Base-by-base conservation (phyloP, 2,113 vertebrate genomes). In the Apeltes quadracus region DNA sequence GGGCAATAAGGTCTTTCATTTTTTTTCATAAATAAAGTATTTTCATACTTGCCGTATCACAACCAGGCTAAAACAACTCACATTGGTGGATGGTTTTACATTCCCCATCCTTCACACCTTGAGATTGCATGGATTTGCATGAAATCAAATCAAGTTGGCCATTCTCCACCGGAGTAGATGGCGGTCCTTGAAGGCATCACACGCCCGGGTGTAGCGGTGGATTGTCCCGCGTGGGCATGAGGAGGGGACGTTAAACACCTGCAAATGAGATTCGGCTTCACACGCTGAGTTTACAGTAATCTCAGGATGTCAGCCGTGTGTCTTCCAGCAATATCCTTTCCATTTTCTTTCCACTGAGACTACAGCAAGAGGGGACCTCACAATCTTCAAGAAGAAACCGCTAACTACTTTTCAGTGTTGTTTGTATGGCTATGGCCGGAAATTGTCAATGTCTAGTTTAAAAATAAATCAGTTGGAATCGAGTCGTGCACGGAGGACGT, bases 211-310 rank as follows among this genome's bases (percentile, higher is more conserved):
- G 61, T 62, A 46, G 66, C 54, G 16, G 5, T 41, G 22, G 58
- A 56, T 39, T 82, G 39, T 27, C 72, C n/a, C 0, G 36, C 72
- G 69, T 61, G 50, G 53, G 57, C 56, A 68, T 20, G 16, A 58
- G 29, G 51, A 56, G 51, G 64, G 25, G 46, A 53, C 18, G 23
- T 70, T 81, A 63, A 84, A 71, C 69, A 87, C 66, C 76, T 70
- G 76, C 36, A 84, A 82, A 82, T 84, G 71, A 62, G 59, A 70
- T 72, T 78, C 62, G 70, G 62, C 46, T 53, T 43, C 55, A 69
- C 29, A 46, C 61, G 22, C 57, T 72, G 44, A 43, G n/a, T 73
- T 85, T 71, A 41, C 61, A 66, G 69, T 20, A 76, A 54, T 68
- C 7, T 71, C 16, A 41, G 41, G 58, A 72, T 79, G 44, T 34